Base-by-base conservation (phyloP, 2,888 invertebrate species). In the Drosophila picticornis region DNA sequence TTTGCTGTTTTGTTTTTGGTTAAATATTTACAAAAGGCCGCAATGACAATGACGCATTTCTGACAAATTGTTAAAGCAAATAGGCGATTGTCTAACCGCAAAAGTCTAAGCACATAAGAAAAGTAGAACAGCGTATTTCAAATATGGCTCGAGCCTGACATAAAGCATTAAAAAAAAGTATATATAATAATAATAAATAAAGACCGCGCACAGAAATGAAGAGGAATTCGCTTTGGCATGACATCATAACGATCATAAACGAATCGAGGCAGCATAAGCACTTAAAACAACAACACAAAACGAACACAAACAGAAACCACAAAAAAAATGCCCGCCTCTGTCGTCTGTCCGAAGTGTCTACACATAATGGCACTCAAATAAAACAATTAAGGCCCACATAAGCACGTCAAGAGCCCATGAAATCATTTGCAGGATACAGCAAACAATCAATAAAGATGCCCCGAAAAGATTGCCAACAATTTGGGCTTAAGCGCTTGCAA, bases 331-430 rank as follows among this genome's bases (percentile, higher is more conserved):
- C 22, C 48, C 56, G 34, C 66, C 53, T 40, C 62, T 66, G 67
- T 46, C 62, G 77, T 66, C 65, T 60, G 71, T 60, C 50, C 83
- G 60, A 86, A 85, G 86, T 88, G 86, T 81, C 84, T 88, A 84
- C 87, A 79, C 84, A 85, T 89, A 88, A 85, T 88, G 89, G 87
- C 89, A 85, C 85, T 85, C 85, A 84, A 85, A 89, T 84, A 89
- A 85, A 89, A 85, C 85, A 85, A 85, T 85, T 85, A 85, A 87
- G 85, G 87, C 74, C 84, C 84, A 81, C 89, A 85, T 84, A 73
- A 85, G 85, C 89, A 84, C 84, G 81, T 88, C 84, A 81, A 76
- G 69, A 77, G 71, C 77, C 77, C 84, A 84, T 84, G 86, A 84
- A 84, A 88, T 85, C 88, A 84, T 88, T 84, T 88, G 84, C 88